Conservation (phyloP, 37 sponge, comb jelly and placozoan species). For the Cliona cf. orientalis region DNA sequence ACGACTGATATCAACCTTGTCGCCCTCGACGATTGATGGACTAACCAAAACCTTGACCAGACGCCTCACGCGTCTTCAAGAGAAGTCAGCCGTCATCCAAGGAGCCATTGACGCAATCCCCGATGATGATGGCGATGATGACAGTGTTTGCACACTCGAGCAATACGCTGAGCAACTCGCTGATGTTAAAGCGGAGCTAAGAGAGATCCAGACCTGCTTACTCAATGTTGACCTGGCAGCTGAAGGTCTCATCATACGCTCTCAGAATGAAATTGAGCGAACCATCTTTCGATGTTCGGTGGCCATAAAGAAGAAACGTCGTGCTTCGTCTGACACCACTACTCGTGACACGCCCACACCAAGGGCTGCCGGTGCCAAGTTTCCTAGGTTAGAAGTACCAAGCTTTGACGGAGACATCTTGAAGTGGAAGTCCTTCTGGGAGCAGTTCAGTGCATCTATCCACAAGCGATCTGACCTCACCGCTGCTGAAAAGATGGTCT, state of each 20-base stretch:
- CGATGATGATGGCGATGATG: no score
- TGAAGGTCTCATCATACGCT: no score
- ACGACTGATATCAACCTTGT: no score
- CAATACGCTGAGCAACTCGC: background rate
- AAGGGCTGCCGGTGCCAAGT: conserved; percentile 4
- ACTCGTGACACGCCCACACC: background rate
- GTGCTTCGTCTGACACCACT: no score
- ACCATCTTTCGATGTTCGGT: no score
- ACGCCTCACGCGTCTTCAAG: background rate
- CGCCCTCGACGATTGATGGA: no score
- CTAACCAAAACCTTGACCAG: background rate
- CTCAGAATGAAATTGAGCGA: background rate
- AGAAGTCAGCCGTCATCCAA: background rate
- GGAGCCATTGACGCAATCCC: no score
- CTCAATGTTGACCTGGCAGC: no score
- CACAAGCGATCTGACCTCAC: conserved; percentile 17
- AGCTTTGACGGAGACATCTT: conserved; percentile 30
- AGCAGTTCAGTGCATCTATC: conserved; percentile 26
- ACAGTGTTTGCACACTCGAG: background rate
- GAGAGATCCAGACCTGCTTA: background rate
- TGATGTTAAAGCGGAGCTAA: background rate
- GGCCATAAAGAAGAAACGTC: no score
- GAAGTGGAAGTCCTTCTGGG: conserved; percentile 31
- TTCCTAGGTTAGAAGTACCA: conserved; percentile 24
- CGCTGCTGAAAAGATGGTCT: conserved; percentile 19